Conservation (phyloP, 2,113 vertebrate species). For the Dryoscopus gambensis region DNA sequence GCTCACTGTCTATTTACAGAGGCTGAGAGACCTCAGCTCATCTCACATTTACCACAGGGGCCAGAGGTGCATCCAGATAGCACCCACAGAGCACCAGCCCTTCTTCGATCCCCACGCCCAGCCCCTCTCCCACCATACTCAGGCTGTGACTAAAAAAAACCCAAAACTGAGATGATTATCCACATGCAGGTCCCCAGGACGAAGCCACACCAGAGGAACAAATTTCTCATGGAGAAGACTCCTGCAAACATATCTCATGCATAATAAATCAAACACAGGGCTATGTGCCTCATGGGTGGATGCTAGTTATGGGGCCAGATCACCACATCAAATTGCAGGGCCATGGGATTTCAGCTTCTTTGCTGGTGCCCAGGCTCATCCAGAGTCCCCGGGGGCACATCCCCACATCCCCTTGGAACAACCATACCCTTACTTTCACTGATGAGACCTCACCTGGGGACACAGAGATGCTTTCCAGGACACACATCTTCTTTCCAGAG, state of each 20-base stretch:
- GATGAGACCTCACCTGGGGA: neutral
- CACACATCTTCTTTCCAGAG: neutral
- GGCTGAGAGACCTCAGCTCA: neutral
- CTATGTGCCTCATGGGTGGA: neutral
- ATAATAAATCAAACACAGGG: neutral
- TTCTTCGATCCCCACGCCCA: fast-evolving
- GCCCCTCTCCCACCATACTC: neutral
- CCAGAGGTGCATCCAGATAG: neutral
- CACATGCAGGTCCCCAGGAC: neutral
- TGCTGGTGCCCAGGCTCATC: neutral
- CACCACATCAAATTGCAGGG: neutral
- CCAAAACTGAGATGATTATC: neutral
- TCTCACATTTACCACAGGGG: neutral
- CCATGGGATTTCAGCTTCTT: neutral
- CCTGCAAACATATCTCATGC: neutral
- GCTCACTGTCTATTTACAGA: neutral
- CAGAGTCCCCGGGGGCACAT: neutral
- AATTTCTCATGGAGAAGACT: neutral
- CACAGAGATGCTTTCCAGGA: neutral
- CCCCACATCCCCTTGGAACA: neutral
- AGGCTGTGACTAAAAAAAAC: fast-evolving
- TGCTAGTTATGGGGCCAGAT: neutral
- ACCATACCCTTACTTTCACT: neutral
- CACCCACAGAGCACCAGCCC: fast-evolving
- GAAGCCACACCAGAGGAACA: neutral